Base-by-base conservation (phyloP, 2,113 vertebrate species). In the Apodemus speciosus region DNA sequence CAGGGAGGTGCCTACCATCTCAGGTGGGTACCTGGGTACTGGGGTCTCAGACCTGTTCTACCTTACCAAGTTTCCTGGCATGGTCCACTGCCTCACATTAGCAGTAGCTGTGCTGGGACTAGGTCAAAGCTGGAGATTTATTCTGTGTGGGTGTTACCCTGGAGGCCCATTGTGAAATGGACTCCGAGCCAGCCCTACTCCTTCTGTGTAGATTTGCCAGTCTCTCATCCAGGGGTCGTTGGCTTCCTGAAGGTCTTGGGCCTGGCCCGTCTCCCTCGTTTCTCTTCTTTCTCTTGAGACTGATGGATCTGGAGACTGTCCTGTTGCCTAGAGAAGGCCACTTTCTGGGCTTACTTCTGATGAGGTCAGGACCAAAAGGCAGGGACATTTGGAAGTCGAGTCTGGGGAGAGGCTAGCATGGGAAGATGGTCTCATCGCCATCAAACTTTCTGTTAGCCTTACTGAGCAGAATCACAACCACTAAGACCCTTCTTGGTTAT, bases 231-330 rank as follows among this genome's bases (percentile, higher is more conserved):
- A 43, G 88, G 40, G 35, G 1, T 85, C 40, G 7, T 23, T 49
- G 56, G 56, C 20, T 58, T 68, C 64, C 23, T 51, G 7, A 27
- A 51, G 56, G n/a, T 30, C 8, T 32, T 7, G 4, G 27, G 27
- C 32, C 30, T 69, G 43, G 80, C 49, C 15, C 32, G 85, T 43
- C 27, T 93, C n/a, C 3, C 64, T 85, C 40, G 5, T 35, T 18
- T 64, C 64, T 94, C 21, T 9, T 79, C 43, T 81, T 90, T 93
- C 76, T 91, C 77, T 77, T 25, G 35, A 93, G 85, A n/a, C 40
- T 64, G 25, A 56, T n/a, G 43, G 81, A 25, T 85, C 40, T 11
- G 23, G 62, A 92, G 7, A 38, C 10, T 21, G 75, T 9, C 38
- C 77, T 69, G 35, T 68, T 90, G 20, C 53, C 87, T 64, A 76